Evolutionary conservation across 2,888 invertebrate species (phyloP).

Genomic region (Sphecodes monilicornis): DNA sequence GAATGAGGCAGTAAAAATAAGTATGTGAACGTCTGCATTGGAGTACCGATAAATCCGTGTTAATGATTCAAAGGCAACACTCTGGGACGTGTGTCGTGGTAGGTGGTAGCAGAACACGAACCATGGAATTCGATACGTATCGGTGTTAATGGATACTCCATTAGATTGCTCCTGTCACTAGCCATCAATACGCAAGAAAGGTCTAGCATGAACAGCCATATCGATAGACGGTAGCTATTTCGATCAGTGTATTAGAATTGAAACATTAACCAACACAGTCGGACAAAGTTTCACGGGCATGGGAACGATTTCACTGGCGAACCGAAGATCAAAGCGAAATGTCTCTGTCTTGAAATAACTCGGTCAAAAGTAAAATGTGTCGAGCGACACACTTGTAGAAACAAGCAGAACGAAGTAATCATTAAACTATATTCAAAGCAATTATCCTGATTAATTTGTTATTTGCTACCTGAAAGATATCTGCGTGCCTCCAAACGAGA

Average conservation of each 20-base stretch:
- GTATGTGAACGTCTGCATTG: neutral
- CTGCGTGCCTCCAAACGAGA: no score
- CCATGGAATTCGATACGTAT: neutral
- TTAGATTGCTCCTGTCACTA: constrained; percentile 18
- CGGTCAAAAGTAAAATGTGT: neutral
- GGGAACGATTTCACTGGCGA: neutral
- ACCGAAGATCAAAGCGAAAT: neutral
- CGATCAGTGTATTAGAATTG: neutral
- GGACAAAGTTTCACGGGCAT: neutral
- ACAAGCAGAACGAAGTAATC: neutral
- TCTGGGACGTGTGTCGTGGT: neutral
- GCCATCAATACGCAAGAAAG: constrained; percentile 10
- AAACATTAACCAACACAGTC: neutral
- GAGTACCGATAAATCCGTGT: neutral
- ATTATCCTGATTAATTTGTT: neutral
- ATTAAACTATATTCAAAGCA: neutral
- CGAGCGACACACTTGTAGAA: neutral
- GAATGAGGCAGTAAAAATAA: neutral
- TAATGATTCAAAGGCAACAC: neutral
- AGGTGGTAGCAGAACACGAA: neutral
- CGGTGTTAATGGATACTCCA: constrained; percentile 13
- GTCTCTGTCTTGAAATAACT: neutral
- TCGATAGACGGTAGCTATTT: constrained; percentile 8
- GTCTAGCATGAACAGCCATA: constrained; percentile 11
- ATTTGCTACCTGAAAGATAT: neutral